Conservation (phyloP, 2,797 vertebrate species). For the Masticophis lateralis region DNA sequence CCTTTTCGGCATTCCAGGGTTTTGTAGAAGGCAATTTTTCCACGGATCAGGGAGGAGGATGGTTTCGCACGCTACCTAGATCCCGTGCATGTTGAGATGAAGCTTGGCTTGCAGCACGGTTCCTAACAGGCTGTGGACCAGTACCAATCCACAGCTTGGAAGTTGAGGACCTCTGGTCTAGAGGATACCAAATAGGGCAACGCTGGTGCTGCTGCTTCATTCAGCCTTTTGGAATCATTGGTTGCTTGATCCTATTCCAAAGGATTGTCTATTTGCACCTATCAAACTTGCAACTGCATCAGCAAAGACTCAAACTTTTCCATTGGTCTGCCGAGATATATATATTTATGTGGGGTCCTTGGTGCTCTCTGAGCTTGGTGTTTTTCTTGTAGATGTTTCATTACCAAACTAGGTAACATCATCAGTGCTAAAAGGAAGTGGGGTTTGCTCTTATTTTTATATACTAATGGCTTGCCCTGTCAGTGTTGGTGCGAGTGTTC, state of each 20-base stretch:
- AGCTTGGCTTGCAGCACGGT: not conserved
- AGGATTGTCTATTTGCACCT: not conserved
- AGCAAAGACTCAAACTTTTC: not conserved
- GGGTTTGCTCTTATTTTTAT: no score
- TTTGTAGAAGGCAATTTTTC: not conserved
- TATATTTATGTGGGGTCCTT: not conserved
- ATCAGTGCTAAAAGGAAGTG: no score
- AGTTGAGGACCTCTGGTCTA: not conserved
- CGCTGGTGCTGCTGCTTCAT: not conserved
- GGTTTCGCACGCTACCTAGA: not conserved
- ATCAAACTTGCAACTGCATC: not conserved
- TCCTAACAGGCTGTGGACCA: not conserved
- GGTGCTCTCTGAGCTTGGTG: no score
- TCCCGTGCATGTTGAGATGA: not conserved
- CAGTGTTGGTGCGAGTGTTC: no score
- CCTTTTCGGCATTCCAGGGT: not conserved
- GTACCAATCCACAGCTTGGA: not conserved
- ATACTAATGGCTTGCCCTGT: no score
- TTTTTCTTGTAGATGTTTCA: no score
- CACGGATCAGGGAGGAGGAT: not conserved
- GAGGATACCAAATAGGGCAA: not conserved
- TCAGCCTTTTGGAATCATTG: not conserved
- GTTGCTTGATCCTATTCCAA: not conserved
- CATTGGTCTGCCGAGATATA: not conserved
- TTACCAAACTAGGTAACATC: no score